Evolutionary conservation across 2,113 vertebrate species (phyloP).

Genomic region (Hyaena hyaena): DNA sequence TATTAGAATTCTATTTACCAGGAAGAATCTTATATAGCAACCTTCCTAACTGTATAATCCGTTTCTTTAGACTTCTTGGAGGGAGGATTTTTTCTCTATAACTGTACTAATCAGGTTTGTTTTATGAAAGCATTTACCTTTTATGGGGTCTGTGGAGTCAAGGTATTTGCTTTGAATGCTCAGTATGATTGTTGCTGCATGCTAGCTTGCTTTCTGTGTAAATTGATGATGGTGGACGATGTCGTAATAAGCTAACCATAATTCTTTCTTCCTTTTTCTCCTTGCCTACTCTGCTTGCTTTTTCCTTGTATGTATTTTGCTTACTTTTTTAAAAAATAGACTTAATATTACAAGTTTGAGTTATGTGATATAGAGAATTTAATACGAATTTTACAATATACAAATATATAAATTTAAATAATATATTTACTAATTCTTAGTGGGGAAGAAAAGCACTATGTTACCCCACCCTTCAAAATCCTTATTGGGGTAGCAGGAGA

Average conservation of each 20-base stretch:
- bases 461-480: constrained; percentile 5
- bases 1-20: constrained; percentile 72
- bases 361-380: constrained; percentile 77
- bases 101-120: constrained; percentile 77
- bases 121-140: constrained; percentile 80
- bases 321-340: constrained; percentile 83
- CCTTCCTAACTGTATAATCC: constrained; percentile 63
- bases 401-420: not conserved
- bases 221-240: constrained; percentile 81
- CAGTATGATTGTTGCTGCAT: constrained; percentile 77
- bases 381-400: constrained; percentile 56
- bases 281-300: constrained; percentile 88
- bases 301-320: constrained; percentile 87
- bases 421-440: constrained; percentile 40
- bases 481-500: not conserved
- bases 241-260: constrained; percentile 84
- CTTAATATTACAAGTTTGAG: constrained; percentile 80
- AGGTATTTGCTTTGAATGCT: constrained; percentile 79
- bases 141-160: constrained; percentile 65
- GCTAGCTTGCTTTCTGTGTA: constrained; percentile 84
- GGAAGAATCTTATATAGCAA: constrained; percentile 45
- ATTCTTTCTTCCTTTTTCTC: constrained; percentile 86
- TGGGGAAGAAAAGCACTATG: not conserved
- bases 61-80: constrained; percentile 74
- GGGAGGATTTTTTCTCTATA: constrained; percentile 50